phyloP scores from a whole-genome alignment of 1,140 invertebrate genomes.

The Drosophila kikkawai region DNA sequence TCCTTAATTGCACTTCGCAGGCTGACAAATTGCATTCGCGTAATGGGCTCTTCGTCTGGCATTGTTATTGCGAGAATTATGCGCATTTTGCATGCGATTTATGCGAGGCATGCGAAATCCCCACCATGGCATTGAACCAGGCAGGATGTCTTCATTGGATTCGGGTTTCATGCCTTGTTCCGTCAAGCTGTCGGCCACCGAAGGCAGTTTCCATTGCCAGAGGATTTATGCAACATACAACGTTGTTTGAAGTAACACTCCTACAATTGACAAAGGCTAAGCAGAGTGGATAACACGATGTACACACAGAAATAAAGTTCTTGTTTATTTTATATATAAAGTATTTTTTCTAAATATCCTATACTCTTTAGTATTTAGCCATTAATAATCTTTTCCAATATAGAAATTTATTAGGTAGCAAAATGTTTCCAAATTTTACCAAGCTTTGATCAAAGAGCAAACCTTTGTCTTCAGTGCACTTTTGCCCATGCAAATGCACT shows the following conservation, averaged over 20 bases:
- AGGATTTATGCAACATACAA: conserved; percentile 28
- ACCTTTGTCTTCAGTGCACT: conserved; percentile 2
- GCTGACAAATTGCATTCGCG: conserved; percentile 47
- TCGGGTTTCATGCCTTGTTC: neutral
- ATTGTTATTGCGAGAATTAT: conserved; percentile 54
- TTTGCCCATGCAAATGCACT: conserved; percentile 53
- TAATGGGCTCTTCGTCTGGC: conserved; percentile 35
- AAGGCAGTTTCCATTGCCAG: conserved; percentile 10
- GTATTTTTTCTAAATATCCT: neutral
- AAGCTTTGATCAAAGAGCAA: too few relatives aligned
- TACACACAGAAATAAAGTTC: neutral
- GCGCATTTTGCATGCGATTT: conserved; percentile 72
- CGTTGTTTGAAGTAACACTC: conserved; percentile 25
- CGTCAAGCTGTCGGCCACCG: conserved; percentile 25
- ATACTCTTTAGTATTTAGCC: neutral
- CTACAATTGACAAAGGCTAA: conserved; percentile 20
- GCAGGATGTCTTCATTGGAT: conserved; percentile 8
- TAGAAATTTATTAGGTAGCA: neutral
- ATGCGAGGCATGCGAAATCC: conserved; percentile 34
- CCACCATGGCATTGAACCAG: conserved; percentile 62
- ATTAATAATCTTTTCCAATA: neutral
- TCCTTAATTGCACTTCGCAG: conserved; percentile 70
- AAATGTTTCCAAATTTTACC: neutral
- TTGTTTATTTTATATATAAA: neutral
- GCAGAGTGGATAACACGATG: neutral